Evolutionary conservation across 2,888 invertebrate species (phyloP).

Genomic region (Parnassius apollo): DNA sequence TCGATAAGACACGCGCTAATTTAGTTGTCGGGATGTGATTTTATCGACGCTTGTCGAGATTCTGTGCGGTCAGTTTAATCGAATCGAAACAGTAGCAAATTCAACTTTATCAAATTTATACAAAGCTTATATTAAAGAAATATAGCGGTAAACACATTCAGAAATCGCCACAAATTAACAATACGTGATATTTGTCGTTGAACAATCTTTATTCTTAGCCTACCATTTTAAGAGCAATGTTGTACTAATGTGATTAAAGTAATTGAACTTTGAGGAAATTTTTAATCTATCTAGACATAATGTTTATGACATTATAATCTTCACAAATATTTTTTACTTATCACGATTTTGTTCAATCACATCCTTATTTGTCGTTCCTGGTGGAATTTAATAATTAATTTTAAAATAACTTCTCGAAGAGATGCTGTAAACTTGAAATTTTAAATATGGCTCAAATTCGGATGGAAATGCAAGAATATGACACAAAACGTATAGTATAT

Average conservation of each 20-base stretch:
- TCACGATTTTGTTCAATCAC: too few relatives aligned
- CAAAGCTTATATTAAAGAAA: constrained; percentile 2
- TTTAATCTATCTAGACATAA: constrained; percentile 1
- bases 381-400: too few relatives aligned
- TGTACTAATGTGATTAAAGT: constrained; percentile 22
- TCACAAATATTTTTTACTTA: too few relatives aligned
- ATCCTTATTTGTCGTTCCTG: too few relatives aligned
- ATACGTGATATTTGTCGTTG: constrained; percentile 19
- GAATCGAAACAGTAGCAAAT: constrained; percentile 6
- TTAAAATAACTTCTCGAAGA: too few relatives aligned
- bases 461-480: too few relatives aligned
- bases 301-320: too few relatives aligned
- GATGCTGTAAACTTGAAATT: too few relatives aligned
- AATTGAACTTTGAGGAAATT: constrained; percentile 11
- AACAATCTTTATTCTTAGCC: constrained; percentile 13
- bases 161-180: constrained; percentile 20
- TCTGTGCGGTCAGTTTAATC: constrained; percentile 28
- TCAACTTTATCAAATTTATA: constrained; percentile 6
- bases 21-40: constrained; percentile 47
- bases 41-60: constrained; percentile 37
- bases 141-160: constrained; percentile 8
- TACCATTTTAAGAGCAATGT: constrained; percentile 10
- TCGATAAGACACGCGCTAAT: constrained; percentile 73
- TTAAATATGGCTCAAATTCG: too few relatives aligned
- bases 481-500: too few relatives aligned